Conservation (phyloP, 2,797 vertebrate genomes). For the Cirrhinus mrigala region DNA sequence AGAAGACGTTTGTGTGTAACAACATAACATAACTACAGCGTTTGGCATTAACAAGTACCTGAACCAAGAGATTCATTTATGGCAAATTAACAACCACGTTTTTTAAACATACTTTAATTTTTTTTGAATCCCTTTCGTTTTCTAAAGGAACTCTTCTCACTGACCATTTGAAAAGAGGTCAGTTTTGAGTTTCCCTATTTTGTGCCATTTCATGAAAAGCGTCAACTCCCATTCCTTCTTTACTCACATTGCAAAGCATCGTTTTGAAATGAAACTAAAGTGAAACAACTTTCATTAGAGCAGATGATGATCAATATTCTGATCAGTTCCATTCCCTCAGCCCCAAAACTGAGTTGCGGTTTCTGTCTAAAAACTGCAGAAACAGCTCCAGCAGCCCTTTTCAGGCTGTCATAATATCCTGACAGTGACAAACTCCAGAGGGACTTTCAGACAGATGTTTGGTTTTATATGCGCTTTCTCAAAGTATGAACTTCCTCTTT, state of each 20-base stretch:
- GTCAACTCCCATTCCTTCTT: neutral
- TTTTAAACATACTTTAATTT: neutral
- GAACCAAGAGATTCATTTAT: neutral
- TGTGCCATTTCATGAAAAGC: neutral
- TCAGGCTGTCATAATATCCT: conserved; percentile 49
- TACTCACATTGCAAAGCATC: neutral
- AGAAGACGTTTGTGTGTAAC: neutral
- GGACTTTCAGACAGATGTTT: conserved; percentile 53
- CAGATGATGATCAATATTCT: neutral
- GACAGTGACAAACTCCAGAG: conserved; percentile 69
- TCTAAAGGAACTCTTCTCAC: neutral
- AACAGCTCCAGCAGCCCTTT: neutral
- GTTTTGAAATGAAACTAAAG: neutral
- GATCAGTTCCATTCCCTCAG: neutral
- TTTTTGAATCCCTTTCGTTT: neutral
- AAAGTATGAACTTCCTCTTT: conserved; percentile 47
- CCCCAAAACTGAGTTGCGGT: neutral
- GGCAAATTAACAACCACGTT: neutral
- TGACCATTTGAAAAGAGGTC: neutral
- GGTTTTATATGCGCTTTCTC: conserved; percentile 39
- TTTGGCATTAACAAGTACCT: neutral
- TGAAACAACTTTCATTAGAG: neutral
- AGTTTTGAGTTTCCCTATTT: neutral
- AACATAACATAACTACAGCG: too few relatives aligned
- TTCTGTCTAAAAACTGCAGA: conserved; percentile 4